These are phyloP conservation scores for Myotis vivesi DNA, from an alignment of 2,797 vertebrate genomes.

Conservation along the genomic window DNA sequence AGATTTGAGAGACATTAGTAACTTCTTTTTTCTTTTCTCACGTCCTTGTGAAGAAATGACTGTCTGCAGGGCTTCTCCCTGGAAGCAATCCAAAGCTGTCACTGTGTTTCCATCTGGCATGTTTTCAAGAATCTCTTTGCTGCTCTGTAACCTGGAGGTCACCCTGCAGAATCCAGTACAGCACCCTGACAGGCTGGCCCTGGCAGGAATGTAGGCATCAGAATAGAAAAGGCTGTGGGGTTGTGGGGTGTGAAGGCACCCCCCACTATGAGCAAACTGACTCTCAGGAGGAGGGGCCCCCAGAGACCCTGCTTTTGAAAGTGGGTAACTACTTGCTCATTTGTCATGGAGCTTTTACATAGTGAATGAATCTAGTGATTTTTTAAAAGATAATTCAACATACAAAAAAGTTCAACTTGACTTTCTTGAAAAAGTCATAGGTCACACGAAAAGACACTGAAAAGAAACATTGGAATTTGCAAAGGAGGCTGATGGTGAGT, in stretches of 20 bases:
- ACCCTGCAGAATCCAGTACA: background rate
- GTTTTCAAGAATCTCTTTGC: conserved; percentile 64
- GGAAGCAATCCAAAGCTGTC: conserved; percentile 77
- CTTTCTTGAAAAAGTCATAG: background rate
- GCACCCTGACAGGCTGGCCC: background rate
- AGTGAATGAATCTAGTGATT: background rate
- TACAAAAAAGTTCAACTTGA: background rate
- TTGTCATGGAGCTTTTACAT: background rate
- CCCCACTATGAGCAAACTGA: accelerated
- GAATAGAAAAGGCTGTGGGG: background rate
- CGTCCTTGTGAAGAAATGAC: conserved; percentile 64
- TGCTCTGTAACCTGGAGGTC: background rate
- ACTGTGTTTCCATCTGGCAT: conserved; percentile 68
- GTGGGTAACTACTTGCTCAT: background rate
- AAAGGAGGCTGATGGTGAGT: background rate
- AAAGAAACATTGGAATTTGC: background rate
- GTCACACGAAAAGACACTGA: background rate
- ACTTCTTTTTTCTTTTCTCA: conserved; percentile 32
- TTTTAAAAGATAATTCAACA: background rate
- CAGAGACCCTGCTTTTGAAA: background rate
- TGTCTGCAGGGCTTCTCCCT: conserved; percentile 60
- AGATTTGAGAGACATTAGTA: conserved; percentile 66
- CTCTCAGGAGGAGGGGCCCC: background rate
- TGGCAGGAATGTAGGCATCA: background rate
- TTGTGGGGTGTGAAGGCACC: background rate